Conservation (phyloP, 2,888 invertebrate genomes). For the Drosophila phalerata region DNA sequence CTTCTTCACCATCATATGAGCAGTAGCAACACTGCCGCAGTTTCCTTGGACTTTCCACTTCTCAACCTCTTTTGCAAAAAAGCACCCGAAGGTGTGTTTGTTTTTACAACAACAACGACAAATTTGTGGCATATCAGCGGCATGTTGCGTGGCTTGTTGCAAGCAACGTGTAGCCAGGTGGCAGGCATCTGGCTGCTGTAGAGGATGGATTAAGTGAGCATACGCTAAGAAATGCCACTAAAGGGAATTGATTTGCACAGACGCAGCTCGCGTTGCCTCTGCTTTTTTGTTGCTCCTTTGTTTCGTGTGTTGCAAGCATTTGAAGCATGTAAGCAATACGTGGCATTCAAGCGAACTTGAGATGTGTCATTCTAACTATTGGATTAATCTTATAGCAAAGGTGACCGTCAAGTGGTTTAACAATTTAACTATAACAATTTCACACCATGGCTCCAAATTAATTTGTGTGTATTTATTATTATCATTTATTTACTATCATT, state of each 20-base stretch:
- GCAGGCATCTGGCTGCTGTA: background rate
- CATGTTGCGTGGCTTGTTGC: slow-evolving; percentile 67
- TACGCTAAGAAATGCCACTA: slow-evolving; percentile 65
- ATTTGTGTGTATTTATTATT: too few relatives aligned
- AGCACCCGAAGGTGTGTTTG: slow-evolving; percentile 81
- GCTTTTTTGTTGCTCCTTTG: background rate
- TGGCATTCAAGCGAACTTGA: background rate
- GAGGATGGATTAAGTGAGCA: slow-evolving; percentile 51
- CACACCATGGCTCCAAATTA: too few relatives aligned
- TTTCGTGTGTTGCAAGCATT: slow-evolving; percentile 11
- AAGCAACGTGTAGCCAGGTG: slow-evolving; percentile 33
- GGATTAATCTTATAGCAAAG: slow-evolving; percentile 7
- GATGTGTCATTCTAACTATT: background rate
- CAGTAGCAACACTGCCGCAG: slow-evolving; percentile 44
- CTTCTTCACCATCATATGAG: slow-evolving; percentile 14
- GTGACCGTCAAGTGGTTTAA: background rate
- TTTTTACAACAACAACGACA: slow-evolving; percentile 66
- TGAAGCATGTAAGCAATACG: background rate
- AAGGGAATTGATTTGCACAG: slow-evolving; percentile 82
- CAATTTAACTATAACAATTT: background rate
- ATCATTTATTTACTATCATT: too few relatives aligned
- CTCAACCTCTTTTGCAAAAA: slow-evolving; percentile 43
- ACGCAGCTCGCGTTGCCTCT: slow-evolving; percentile 3
- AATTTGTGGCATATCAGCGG: slow-evolving; percentile 81
- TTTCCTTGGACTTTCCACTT: slow-evolving; percentile 21